phyloP scores from a whole-genome alignment of 1,140 invertebrate species.

The Oedothorax gibbosus region DNA sequence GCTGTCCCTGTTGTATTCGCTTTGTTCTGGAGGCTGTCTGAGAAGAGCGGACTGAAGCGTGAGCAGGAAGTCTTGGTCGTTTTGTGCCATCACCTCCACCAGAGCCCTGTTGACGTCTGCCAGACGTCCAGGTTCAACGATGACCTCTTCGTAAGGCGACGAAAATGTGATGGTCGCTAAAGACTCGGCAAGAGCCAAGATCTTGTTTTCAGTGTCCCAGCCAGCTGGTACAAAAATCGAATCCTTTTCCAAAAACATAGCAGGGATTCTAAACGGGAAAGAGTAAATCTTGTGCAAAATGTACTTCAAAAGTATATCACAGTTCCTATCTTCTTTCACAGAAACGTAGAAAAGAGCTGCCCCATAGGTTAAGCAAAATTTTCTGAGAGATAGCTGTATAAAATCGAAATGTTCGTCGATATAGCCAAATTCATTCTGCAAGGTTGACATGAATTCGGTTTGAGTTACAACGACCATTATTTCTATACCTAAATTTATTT shows the following conservation, averaged over 20 bases:
- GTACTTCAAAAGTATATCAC: conserved; percentile 98
- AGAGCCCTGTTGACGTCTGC: neutral
- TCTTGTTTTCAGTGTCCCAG: conserved; percentile 99
- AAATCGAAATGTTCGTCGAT: conserved; percentile 99
- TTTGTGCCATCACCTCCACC: conserved; percentile 26
- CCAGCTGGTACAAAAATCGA: conserved; percentile 97
- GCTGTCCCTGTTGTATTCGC: neutral
- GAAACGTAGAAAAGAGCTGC: conserved; percentile 97
- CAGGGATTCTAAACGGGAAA: conserved; percentile 92
- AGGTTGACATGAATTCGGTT: conserved; percentile 94
- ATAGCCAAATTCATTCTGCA: conserved; percentile 92
- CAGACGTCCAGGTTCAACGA: conserved; percentile 78
- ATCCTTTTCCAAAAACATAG: conserved; percentile 98
- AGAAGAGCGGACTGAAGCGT: neutral
- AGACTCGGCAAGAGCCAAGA: conserved; percentile 92
- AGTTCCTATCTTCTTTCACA: conserved; percentile 99
- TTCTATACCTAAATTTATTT: conserved; percentile 85
- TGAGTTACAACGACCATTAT: conserved; percentile 96
- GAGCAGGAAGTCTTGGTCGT: conserved; percentile 40
- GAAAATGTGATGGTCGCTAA: conserved; percentile 75
- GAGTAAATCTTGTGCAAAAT: conserved; percentile 97
- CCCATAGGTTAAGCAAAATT: conserved; percentile 93
- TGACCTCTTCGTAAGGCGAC: conserved; percentile 90
- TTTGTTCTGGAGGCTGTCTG: conserved; percentile 4
- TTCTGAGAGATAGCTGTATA: conserved; percentile 97